A percentile compares a stretch with the other conserved stretches of the same genome.
Evolutionary conservation across 2,888 invertebrate genomes (phyloP).

Genomic region (Pharmacophagus antenor): DNA sequence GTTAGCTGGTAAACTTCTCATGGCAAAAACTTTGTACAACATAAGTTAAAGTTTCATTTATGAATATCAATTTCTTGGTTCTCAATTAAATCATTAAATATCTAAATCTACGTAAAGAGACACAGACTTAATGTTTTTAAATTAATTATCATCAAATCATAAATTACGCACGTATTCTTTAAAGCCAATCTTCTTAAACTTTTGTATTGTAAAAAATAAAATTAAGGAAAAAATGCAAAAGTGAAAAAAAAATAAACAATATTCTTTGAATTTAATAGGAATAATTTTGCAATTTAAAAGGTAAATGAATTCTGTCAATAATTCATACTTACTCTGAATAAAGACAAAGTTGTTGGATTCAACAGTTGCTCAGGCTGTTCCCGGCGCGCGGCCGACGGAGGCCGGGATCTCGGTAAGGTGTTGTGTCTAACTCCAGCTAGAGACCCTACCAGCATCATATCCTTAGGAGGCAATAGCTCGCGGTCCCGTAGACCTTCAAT

Average conservation of each 20-base stretch:
- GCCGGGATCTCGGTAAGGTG: conserved; percentile 67
- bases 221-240: too few species aligned
- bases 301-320: background rate
- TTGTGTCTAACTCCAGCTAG: conserved; percentile 69
- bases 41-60: background rate
- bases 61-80: too few species aligned
- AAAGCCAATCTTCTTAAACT: background rate
- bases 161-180: background rate
- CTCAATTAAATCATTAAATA: too few species aligned
- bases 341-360: conserved; percentile 60
- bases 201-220: background rate
- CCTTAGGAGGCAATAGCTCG: conserved; percentile 72
- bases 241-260: too few species aligned
- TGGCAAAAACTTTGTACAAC: background rate
- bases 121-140: too few species aligned
- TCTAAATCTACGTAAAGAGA: too few species aligned
- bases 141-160: too few species aligned
- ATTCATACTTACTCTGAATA: conserved; percentile 70
- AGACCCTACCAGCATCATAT: conserved; percentile 64
- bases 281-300: background rate
- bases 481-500: conserved; percentile 68
- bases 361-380: conserved; percentile 53
- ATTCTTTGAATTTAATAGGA: too few species aligned
- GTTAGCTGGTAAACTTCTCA: conserved; percentile 1
- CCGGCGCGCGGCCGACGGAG: conserved; percentile 53